These are phyloP conservation scores for Labeo catla DNA, from an alignment of 2,113 vertebrate genomes.

Conservation along the genomic window DNA sequence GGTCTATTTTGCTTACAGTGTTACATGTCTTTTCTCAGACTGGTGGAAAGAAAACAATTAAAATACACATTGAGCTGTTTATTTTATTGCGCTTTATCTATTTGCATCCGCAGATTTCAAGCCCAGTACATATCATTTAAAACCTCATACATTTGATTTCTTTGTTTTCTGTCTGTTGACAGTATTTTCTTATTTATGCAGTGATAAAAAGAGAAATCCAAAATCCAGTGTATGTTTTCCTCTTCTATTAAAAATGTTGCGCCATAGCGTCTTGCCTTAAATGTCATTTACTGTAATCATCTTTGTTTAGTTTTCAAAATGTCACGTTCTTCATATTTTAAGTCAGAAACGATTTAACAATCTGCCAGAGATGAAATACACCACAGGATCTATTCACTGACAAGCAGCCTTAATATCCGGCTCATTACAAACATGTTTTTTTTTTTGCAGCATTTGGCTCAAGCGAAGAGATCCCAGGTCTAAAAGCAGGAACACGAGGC, in stretches of 20 bases:
- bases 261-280: background rate
- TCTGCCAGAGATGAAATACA: background rate
- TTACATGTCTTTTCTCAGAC: background rate
- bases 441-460: background rate
- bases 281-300: background rate
- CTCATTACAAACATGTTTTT: background rate
- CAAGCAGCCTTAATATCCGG: background rate
- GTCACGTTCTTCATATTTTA: background rate
- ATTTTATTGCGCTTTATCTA: background rate
- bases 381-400: background rate
- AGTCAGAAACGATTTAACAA: background rate
- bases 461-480: background rate
- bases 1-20: background rate
- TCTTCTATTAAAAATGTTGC: background rate
- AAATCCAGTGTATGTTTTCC: background rate
- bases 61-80: background rate
- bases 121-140: no score
- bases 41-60: background rate
- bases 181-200: background rate
- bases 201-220: background rate
- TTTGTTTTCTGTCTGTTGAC: background rate
- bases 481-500: conserved; percentile 40
- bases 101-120: background rate
- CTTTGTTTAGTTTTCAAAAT: background rate
- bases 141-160: no score